These are phyloP conservation scores for Myathropa florea DNA, from an alignment of 2,888 invertebrate genomes.

Conservation along the genomic window DNA sequence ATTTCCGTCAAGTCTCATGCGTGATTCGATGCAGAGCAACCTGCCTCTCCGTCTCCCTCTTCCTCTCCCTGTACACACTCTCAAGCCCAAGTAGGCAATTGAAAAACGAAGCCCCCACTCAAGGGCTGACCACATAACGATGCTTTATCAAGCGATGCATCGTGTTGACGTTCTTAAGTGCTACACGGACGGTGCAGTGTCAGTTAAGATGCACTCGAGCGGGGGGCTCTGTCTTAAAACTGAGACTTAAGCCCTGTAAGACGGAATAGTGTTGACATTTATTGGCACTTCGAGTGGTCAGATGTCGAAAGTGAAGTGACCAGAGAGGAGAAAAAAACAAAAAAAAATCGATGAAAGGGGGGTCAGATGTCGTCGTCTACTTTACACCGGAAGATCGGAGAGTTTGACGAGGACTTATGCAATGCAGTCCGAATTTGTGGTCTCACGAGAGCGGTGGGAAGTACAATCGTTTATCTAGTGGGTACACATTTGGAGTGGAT, in stretches of 20 bases:
- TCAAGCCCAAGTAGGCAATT: conserved; percentile 23
- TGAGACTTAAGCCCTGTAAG: neutral
- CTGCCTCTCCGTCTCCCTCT: too few relatives aligned
- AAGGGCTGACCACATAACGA: conserved; percentile 33
- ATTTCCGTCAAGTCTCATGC: too few relatives aligned
- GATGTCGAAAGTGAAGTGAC: neutral
- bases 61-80: neutral
- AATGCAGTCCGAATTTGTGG: neutral
- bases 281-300: neutral
- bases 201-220: conserved; percentile 10
- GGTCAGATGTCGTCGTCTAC: neutral
- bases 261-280: neutral
- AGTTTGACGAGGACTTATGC: neutral
- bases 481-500: neutral
- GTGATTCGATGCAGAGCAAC: too few relatives aligned
- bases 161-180: conserved; percentile 41
- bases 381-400: neutral
- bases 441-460: too few relatives aligned
- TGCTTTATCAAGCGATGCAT: conserved; percentile 29
- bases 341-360: too few relatives aligned
- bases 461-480: too few relatives aligned
- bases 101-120: conserved; percentile 34
- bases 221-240: neutral
- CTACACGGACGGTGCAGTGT: neutral
- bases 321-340: neutral